phyloP scores from a whole-genome alignment of 2,888 invertebrate species.

The Drosophila buzzatii region DNA sequence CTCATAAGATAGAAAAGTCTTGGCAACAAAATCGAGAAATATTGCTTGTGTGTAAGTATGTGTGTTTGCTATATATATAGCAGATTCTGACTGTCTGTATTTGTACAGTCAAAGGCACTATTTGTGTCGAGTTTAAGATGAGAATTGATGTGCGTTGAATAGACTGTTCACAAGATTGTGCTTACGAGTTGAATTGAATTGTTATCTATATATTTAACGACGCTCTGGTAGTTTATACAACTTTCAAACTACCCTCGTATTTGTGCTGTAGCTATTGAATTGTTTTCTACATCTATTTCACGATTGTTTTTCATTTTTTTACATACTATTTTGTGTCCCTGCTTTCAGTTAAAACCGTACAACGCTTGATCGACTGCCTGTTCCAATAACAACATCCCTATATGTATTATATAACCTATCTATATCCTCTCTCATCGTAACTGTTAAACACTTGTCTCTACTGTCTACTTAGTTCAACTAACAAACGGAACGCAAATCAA shows the following conservation, averaged over 20 bases:
- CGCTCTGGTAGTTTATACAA: neutral
- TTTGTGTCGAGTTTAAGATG: slow-evolving; percentile 59
- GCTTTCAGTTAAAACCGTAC: slow-evolving; percentile 66
- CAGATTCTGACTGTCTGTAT: slow-evolving; percentile 45
- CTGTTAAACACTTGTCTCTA: slow-evolving; percentile 11
- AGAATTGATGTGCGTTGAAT: slow-evolving; percentile 36
- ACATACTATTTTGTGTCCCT: slow-evolving; percentile 67
- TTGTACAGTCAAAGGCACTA: slow-evolving; percentile 77
- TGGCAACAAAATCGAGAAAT: slow-evolving; percentile 31
- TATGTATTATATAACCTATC: slow-evolving; percentile 11
- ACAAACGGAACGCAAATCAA: slow-evolving; percentile 53
- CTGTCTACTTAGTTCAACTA: slow-evolving; percentile 39
- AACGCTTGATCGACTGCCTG: slow-evolving; percentile 28
- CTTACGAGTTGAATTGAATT: slow-evolving; percentile 14
- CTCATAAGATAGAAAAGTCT: slow-evolving; percentile 7
- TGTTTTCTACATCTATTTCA: slow-evolving; percentile 58
- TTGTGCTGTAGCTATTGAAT: slow-evolving; percentile 4
- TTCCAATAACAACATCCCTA: slow-evolving; percentile 41
- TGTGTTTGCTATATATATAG: slow-evolving; percentile 36
- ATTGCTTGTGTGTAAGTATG: slow-evolving; percentile 40
- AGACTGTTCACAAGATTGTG: slow-evolving; percentile 31
- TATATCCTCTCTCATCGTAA: neutral
- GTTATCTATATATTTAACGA: neutral
- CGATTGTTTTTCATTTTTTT: slow-evolving; percentile 43
- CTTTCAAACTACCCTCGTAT: slow-evolving; percentile 1